phyloP scores from a whole-genome alignment of 2,888 invertebrate genomes.

The Diarsia brunnea region DNA sequence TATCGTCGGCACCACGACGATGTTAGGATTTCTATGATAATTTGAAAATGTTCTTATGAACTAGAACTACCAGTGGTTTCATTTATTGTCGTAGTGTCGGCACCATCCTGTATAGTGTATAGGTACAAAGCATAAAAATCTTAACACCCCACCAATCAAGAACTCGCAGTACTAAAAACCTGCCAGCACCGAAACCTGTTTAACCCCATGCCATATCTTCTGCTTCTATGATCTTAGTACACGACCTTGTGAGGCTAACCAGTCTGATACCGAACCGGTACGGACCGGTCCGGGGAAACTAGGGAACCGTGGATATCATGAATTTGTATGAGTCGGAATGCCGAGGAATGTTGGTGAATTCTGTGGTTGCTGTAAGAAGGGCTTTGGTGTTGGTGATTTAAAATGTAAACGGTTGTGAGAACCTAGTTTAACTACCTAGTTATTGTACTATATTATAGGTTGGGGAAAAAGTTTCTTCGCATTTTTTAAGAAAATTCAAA shows the following conservation, averaged over 20 bases:
- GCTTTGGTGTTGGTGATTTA: neutral
- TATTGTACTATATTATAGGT: too few relatives aligned
- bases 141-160: neutral
- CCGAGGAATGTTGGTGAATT: conserved; percentile 49
- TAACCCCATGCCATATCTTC: conserved; percentile 21
- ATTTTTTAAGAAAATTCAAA: too few relatives aligned
- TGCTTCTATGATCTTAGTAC: conserved; percentile 51
- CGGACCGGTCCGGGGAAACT: conserved; percentile 66
- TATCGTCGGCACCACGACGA: too few relatives aligned
- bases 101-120: too few relatives aligned
- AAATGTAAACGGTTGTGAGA: neutral
- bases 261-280: conserved; percentile 53
- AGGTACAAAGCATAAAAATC: neutral
- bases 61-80: too few relatives aligned
- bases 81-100: too few relatives aligned
- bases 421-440: neutral
- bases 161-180: neutral
- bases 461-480: too few relatives aligned
- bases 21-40: too few relatives aligned
- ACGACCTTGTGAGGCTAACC: conserved; percentile 71
- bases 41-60: too few relatives aligned
- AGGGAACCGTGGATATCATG: conserved; percentile 68
- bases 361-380: conserved; percentile 21
- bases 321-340: conserved; percentile 61
- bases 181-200: neutral